phyloP scores from a whole-genome alignment of 2,797 vertebrate species.

The Helostoma temminkii region DNA sequence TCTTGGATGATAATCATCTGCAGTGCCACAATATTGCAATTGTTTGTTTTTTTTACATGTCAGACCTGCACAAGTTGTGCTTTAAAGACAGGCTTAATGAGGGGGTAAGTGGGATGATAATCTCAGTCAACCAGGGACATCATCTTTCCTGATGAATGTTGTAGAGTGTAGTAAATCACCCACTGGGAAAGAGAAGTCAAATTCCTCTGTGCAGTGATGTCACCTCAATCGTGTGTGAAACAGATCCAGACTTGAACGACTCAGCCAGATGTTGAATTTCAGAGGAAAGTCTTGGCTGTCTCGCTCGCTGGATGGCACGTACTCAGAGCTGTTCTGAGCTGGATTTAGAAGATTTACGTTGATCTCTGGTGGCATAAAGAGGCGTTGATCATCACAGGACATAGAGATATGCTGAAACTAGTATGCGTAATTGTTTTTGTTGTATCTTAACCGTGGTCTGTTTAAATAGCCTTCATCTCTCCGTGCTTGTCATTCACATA shows the following conservation, averaged over 20 bases:
- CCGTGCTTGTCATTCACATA: conserved; percentile 31
- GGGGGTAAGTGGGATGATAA: conserved; percentile 71
- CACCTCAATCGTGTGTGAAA: conserved; percentile 79
- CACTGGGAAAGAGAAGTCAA: conserved; percentile 68
- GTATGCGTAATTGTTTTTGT: conserved; percentile 27
- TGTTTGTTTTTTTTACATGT: conserved; percentile 57
- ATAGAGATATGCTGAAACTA: conserved; percentile 11
- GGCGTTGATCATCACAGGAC: conserved; percentile 4
- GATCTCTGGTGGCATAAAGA: background rate
- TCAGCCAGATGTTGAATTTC: conserved; percentile 83
- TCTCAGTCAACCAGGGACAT: conserved; percentile 55
- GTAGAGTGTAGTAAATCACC: conserved; percentile 79
- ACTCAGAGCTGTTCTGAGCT: conserved; percentile 30
- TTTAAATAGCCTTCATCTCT: conserved; percentile 12
- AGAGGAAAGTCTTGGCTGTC: conserved; percentile 43
- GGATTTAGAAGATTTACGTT: conserved; percentile 33
- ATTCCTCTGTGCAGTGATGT: conserved; percentile 85
- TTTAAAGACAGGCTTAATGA: conserved; percentile 70
- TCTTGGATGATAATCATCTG: conserved; percentile 41
- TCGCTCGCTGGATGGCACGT: conserved; percentile 48
- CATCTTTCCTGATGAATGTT: conserved; percentile 77
- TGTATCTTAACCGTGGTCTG: conserved; percentile 12
- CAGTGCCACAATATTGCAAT: conserved; percentile 35
- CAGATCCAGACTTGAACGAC: conserved; percentile 87
- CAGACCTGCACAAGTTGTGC: conserved; percentile 40